phyloP scores from a whole-genome alignment of 2,888 invertebrate genomes.

The Tolmerus cingulatus region DNA sequence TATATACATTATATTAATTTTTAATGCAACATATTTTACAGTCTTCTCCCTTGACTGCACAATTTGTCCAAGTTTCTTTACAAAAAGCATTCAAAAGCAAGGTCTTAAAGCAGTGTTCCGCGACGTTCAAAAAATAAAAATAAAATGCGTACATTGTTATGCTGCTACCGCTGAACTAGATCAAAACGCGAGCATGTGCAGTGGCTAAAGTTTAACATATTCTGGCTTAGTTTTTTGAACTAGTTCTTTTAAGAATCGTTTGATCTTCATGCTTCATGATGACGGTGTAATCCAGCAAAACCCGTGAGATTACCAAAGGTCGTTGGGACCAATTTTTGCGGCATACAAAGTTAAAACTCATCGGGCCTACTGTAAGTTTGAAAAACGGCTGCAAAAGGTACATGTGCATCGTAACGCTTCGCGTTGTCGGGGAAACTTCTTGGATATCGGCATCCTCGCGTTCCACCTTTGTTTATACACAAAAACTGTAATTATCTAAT shows the following conservation, averaged over 20 bases:
- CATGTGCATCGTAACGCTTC: background rate
- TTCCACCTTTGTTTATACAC: slow-evolving; percentile 45
- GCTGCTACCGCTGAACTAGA: background rate
- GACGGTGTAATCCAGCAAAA: background rate
- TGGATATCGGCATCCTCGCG: slow-evolving; percentile 29
- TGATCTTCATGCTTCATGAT: background rate
- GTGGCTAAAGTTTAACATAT: background rate
- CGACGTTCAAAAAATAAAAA: background rate
- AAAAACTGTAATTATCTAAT: slow-evolving; percentile 54
- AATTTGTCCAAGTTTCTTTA: background rate
- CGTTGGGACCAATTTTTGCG: slow-evolving; percentile 5
- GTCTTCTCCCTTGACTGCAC: background rate
- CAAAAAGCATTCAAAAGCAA: background rate
- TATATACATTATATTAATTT: background rate
- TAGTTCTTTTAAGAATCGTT: background rate
- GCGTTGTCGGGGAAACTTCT: background rate
- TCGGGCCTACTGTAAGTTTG: slow-evolving; percentile 13
- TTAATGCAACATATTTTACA: background rate
- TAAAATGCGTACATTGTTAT: background rate
- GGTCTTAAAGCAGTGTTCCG: background rate
- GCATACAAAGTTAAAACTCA: slow-evolving; percentile 11
- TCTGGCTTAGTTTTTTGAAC: background rate
- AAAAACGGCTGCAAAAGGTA: background rate
- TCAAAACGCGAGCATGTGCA: background rate
- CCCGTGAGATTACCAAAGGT: background rate